Conservation (phyloP, 2,797 vertebrate species). For the Threskiornis aethiopicus region DNA sequence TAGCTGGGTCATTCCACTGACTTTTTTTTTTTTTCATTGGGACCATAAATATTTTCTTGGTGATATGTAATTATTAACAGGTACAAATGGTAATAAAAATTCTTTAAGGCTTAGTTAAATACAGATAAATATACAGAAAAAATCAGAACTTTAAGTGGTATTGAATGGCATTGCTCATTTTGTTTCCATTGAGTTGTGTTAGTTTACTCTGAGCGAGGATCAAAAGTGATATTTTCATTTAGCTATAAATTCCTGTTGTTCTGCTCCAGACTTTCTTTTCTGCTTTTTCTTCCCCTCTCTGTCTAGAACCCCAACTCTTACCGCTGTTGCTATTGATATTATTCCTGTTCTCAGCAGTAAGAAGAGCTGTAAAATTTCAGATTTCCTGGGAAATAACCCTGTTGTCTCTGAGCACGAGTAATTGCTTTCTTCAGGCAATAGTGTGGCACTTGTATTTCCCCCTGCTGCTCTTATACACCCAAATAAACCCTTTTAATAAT, state of each 20-base stretch:
- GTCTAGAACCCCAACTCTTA: not conserved
- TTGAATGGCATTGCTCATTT: not conserved
- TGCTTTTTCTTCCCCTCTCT: not conserved
- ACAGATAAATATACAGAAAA: not conserved
- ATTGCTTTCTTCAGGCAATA: not conserved
- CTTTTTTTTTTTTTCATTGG: not conserved
- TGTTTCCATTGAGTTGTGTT: not conserved
- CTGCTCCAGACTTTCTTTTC: not conserved
- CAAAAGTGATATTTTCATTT: not conserved
- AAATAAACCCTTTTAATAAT: not conserved
- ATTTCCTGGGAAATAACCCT: not conserved
- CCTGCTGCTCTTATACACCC: accelerated
- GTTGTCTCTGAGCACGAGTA: not conserved
- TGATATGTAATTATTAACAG: not conserved
- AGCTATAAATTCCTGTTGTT: not conserved
- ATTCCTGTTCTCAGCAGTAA: not conserved
- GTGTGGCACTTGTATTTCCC: not conserved
- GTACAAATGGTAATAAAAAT: not conserved
- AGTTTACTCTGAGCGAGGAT: not conserved
- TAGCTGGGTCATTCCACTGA: not conserved
- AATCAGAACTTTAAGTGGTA: not conserved
- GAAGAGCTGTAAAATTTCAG: not conserved
- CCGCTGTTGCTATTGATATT: not conserved
- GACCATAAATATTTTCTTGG: not conserved
- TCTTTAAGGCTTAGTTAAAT: not conserved